Evolutionary conservation across 2,888 invertebrate species (phyloP).

Genomic region (Aporophyla lueneburgensis): DNA sequence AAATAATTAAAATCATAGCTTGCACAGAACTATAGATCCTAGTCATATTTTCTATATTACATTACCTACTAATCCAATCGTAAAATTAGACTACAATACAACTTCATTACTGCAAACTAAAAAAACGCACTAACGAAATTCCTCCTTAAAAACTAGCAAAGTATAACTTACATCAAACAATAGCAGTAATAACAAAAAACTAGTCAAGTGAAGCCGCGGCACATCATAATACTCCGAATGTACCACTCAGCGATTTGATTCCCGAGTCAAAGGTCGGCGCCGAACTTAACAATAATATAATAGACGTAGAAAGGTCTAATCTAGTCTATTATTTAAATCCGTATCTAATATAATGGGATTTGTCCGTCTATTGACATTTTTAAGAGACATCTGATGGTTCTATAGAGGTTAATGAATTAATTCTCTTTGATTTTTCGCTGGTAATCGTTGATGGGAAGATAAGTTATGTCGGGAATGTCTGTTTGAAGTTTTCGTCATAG

Average conservation of each 20-base stretch:
- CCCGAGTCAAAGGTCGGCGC: constrained; percentile 76
- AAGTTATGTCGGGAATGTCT: constrained; percentile 33
- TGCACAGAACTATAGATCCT: not conserved
- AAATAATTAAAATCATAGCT: not conserved
- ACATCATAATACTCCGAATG: constrained; percentile 80
- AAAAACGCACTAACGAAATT: constrained; percentile 66
- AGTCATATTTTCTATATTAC: not conserved
- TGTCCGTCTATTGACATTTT: constrained; percentile 70
- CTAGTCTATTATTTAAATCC: constrained; percentile 81
- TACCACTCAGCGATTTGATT: constrained; percentile 84
- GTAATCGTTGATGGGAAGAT: constrained; percentile 63
- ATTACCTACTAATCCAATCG: not conserved
- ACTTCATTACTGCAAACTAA: not conserved
- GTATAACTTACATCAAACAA: constrained; percentile 87
- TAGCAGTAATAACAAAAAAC: constrained; percentile 85
- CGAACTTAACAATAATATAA: constrained; percentile 69
- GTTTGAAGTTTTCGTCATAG: constrained; percentile 35
- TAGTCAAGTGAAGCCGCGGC: constrained; percentile 79
- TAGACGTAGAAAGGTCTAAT: constrained; percentile 81
- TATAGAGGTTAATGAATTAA: constrained; percentile 70
- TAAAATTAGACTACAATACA: not conserved
- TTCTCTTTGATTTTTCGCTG: constrained; percentile 63
- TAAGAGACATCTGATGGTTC: constrained; percentile 72
- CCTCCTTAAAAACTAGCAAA: constrained; percentile 73
- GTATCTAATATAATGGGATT: constrained; percentile 75